A percentile compares a stretch with the other conserved stretches of the same genome.
phyloP scores from a whole-genome alignment of 2,888 invertebrate species.

The Mesorhabditis belari region DNA sequence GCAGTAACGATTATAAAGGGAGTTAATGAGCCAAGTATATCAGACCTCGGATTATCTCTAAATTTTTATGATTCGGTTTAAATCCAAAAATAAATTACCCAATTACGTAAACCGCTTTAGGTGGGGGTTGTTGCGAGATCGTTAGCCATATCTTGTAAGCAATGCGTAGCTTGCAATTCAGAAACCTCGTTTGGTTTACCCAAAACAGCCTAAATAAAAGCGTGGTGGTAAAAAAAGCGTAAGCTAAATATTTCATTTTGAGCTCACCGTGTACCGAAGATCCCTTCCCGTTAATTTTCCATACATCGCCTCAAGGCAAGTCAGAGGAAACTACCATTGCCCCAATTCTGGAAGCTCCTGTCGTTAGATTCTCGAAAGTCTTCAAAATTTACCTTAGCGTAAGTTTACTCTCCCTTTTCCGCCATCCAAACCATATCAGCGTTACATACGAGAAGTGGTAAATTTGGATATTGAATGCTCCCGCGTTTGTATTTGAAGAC shows the following conservation, averaged over 20 bases:
- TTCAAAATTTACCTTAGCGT: constrained; percentile 61
- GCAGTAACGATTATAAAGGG: constrained; percentile 64
- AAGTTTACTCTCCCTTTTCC: constrained; percentile 64
- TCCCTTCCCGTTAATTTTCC: constrained; percentile 62
- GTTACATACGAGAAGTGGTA: constrained; percentile 67
- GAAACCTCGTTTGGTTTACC: constrained; percentile 65
- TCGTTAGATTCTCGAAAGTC: no score
- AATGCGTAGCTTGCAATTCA: constrained; percentile 63
- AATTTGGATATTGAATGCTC: constrained; percentile 56
- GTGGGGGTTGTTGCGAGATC: constrained; percentile 58
- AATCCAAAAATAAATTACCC: constrained; percentile 57
- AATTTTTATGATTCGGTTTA: constrained; percentile 28
- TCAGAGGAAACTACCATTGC: constrained; percentile 65
- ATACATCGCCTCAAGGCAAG: constrained; percentile 64
- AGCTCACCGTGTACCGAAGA: constrained; percentile 62
- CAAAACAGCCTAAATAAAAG: constrained; percentile 42
- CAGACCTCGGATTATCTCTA: constrained; percentile 67
- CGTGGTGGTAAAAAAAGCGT: neutral
- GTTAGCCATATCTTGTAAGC: constrained; percentile 60
- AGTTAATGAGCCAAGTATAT: constrained; percentile 66
- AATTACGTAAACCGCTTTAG: constrained; percentile 63
- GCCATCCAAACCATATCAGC: constrained; percentile 67
- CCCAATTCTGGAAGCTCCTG: constrained; percentile 61
- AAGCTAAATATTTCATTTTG: no score
- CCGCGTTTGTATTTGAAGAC: constrained; percentile 35